phyloP scores from a whole-genome alignment of 2,888 invertebrate genomes.

The Morpho deidamia region DNA sequence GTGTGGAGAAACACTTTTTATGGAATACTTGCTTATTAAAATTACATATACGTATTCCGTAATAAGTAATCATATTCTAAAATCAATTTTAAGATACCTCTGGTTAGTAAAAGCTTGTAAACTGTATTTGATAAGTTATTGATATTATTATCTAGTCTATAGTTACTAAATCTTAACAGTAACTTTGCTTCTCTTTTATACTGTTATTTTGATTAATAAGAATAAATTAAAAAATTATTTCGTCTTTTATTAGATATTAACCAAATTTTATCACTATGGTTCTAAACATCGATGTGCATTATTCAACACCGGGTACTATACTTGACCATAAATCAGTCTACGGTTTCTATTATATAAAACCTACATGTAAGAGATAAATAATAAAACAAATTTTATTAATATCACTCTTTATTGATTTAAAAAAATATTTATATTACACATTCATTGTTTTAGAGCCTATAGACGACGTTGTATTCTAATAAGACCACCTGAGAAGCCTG shows the following conservation, averaged over 20 bases:
- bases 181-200: slow-evolving; percentile 22
- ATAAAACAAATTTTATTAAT: slow-evolving; percentile 45
- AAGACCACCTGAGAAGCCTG: slow-evolving; percentile 31
- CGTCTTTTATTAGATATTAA: no score
- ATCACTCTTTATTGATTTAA: slow-evolving; percentile 78
- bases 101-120: no score
- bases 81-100: no score
- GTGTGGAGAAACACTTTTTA: no score
- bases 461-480: slow-evolving; percentile 29
- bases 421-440: slow-evolving; percentile 77
- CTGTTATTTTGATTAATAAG: background rate
- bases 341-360: background rate
- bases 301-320: no score
- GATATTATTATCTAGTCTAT: slow-evolving; percentile 21
- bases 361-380: slow-evolving; percentile 13
- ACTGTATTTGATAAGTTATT: background rate
- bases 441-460: slow-evolving; percentile 70
- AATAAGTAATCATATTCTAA: no score
- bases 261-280: no score
- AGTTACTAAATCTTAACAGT: slow-evolving; percentile 14
- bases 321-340: no score
- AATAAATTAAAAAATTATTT: no score
- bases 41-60: no score
- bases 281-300: no score
- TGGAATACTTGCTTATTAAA: no score